Base-by-base conservation (phyloP, 2,113 vertebrate species). In the Trichechus manatus region DNA sequence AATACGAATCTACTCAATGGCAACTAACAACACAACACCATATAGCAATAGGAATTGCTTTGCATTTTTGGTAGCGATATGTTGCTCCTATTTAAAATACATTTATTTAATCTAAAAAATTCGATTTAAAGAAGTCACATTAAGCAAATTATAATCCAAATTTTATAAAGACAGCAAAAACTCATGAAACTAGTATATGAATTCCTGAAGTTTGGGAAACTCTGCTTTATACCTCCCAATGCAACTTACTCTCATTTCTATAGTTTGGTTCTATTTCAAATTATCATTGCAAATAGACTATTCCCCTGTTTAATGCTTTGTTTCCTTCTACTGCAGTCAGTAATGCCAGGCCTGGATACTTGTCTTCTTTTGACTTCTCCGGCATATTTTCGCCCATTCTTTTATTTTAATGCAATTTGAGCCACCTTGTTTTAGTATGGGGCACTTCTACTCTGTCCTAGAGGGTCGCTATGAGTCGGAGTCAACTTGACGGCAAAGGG, bases 161-260 rank as follows among this genome's bases (percentile, higher is more conserved):
- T 64, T 93, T 70, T 63, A 72, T 84, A 72, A 93, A 93, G 84
- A 85, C 42, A 31, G 59, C 47, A 42, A 78, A 93, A 89, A 33
- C n/a, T 74, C 11, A 36, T 23, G 79, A 47, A 89, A 53, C 70
- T 70, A 79, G 42, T n/a, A n/a, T 36, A 78, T 64, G 80, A 84
- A 79, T 64, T 23, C 53, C 7, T 27, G 29, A 79, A 63, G n/a
- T 84, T 50, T 79, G 70, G n/a, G 85, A 36, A 74, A 39, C 8
- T 23, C 4, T 17, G 9, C 36, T 85, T 36, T 19, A 50, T 29
- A n/a, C 5, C 25, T 44, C n/a, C 44, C 27, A 63, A 0, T 53
- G 39, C 17, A 61, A 59, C n/a, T 47, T 36, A 20, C 36, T 59
- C n/a, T 66, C 44, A 9, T 47, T 29, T 27, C 14, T 23, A 25